Base-by-base conservation (phyloP, 2,113 vertebrate species). In the Poecile atricapillus region DNA sequence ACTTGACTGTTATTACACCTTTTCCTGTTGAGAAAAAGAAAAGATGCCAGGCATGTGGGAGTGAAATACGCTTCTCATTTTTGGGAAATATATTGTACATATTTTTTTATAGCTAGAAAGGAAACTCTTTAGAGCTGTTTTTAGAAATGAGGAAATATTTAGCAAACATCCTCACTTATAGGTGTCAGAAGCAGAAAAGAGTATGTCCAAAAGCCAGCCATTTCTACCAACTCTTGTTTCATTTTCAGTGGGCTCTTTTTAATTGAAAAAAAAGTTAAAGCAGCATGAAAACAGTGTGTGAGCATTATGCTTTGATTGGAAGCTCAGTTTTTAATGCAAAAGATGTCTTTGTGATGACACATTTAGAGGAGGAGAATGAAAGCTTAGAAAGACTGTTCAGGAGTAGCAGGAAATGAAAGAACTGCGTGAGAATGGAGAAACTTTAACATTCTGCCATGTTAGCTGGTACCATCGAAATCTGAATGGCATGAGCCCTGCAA, bases 11-110 rank as follows among this genome's bases (percentile, higher is more conserved):
- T 90, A 60, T 47, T 89, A 44, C 56, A 88, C 82, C 68, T 94
- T 93, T 91, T 90, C 68, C 59, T 83, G 37, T 46, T 90, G 92
- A 88, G 87, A 88, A 58, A 59, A 83, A 83, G 82, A 75, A 64
- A 82, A 83, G 39, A 83, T 6, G 9, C 39, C 71, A 85, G 63
- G 70, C 64, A 37, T 55, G 69, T 82, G 39, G 50, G 71, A 73
- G 75, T 78, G 88, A 95, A 93, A 87, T 70, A n/a, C 3, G 4
- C 35, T 88, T 80, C 79, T 86, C 22, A 10, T 53, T 86, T 88
- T 67, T 4, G 50, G 39, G 35, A 17, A 83, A 20, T 93, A 74
- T 63, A 81, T 92, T 88, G 59, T 68, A 23, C 0, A 1, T 58
- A 6, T 33, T 71, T 89, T 83, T 89, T 56, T 50, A 24, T 78